Evolutionary conservation across 1,140 invertebrate species (phyloP), one percentile per base, ranked within the genome.

Genomic region (Atta cephalotes): DNA sequence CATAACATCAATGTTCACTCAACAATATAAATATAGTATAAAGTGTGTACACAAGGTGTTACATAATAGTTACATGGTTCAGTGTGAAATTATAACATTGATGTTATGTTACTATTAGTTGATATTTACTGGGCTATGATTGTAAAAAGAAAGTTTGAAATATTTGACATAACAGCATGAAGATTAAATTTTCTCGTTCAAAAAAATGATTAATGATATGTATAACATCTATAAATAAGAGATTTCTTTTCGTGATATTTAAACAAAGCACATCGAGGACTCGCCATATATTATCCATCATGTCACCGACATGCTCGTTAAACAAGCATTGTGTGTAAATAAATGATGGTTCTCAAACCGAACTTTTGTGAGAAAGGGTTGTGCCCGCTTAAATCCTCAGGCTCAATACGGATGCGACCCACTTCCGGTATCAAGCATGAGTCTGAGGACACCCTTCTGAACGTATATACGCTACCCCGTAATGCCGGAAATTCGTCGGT

Each of bases 401-500:
- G 14, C 71, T 74, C 18, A 74, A 31, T 4, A 28, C 12, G 9
- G 31, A 16, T 12, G 39, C 66, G 66, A 21, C 21, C 18, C 56
- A 45, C 39, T 84, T 84, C 80, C 58, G 53, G 58, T 84, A 84
- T 76, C 39, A 82, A 62, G n/a, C 28, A 31, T n/a, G 31, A 85
- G 25, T 12, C 21, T 5, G 21, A 72, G 49, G 18, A 62, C 85
- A 60, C 58, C 79, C 56, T 72, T 63, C 39, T 71, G 49, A 66
- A 56, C 68, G 68, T 87, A 87, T 63, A 87, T 92, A 87, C 70
- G 82, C 91, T 71, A 90, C 87, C 81, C 28, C 45, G 49, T 92
- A 92, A 92, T 91, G 77, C 89, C 77, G 86, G 87, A 92, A 93
- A 92, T 92, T 93, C 88, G 91, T 86, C 88, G 89, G 81, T 80